Base-by-base conservation (phyloP, 2,888 invertebrate genomes). In the Thymelicus sylvestris region DNA sequence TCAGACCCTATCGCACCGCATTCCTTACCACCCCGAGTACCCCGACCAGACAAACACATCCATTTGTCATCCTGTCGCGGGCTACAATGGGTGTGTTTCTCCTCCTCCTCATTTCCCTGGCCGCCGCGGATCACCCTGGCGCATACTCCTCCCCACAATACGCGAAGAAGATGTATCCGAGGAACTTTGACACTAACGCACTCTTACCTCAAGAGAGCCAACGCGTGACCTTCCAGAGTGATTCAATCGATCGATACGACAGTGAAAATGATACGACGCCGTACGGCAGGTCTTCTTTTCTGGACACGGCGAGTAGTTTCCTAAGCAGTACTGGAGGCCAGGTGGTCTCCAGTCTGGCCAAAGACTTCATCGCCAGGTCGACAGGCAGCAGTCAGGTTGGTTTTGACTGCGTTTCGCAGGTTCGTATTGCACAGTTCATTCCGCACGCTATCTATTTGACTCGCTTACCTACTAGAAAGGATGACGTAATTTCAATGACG, bases 381-480 rank as follows among this genome's bases (percentile, higher is more conserved):
- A 94, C 95, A 7, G 95, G 95, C 73, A 95, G 95, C 83, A 96
- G 96, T 85, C 96, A 96, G 95, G 96, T 94, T 91, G 92, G 92
- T 91, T 90, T 91, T 87, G 93, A 93, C 91, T 93, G 93, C 90
- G 86, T 91, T 74, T 81, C 91, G 80, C 92, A 94, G 93, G 94
- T 94, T 91, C 89, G 93, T 93, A 91, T 83, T 79, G 87, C 91
- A 91, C 90, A 74, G 75, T 77, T 74, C 74, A 75, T 73, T 79
- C 82, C 44, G 91, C 91, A 91, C 90, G 81, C 86, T 66, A 74
- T 19, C 41, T 48, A n/a, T n/a, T 41, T 8, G n/a, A 31, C 31
- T 41, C 62, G 55, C 50, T 38, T 70, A n/a, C n/a, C n/a, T n/a
- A 65, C 60, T 60, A 41, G 50, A 52, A 15, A 13, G 0, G n/a